phyloP scores from a whole-genome alignment of 2,797 vertebrate species.

The Microcaecilia unicolor region DNA sequence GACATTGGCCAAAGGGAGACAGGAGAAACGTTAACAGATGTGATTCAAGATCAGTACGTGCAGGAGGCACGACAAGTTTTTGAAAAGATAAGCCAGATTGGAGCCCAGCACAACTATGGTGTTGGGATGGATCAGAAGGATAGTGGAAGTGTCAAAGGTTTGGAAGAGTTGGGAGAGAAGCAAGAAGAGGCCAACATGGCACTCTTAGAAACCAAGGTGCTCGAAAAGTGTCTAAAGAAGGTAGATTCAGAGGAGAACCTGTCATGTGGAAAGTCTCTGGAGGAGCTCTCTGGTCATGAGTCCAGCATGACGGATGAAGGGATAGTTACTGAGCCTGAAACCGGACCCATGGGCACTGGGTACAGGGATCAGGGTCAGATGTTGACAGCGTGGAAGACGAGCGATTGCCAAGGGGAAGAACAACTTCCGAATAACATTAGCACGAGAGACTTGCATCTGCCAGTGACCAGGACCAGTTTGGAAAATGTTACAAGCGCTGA shows the following conservation, averaged over 20 bases:
- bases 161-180: slow-evolving; percentile 11
- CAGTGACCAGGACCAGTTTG: slow-evolving; percentile 29
- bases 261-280: slow-evolving; percentile 57
- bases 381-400: slow-evolving; percentile 59
- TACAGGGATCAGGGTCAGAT: slow-evolving; percentile 60
- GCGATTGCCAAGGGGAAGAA: background rate
- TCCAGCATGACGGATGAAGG: slow-evolving; percentile 91
- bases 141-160: slow-evolving; percentile 27
- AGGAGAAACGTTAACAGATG: slow-evolving; percentile 54
- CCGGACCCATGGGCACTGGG: slow-evolving; percentile 36
- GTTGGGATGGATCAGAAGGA: slow-evolving; percentile 38
- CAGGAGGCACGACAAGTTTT: slow-evolving; percentile 92
- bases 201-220: slow-evolving; percentile 9
- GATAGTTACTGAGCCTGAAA: slow-evolving; percentile 86
- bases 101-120: slow-evolving; percentile 59
- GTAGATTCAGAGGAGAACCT: slow-evolving; percentile 56
- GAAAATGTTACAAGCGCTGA: slow-evolving; percentile 43
- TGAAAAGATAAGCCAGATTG: slow-evolving; percentile 87
- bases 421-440: background rate
- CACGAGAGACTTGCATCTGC: slow-evolving; percentile 5
- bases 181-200: slow-evolving; percentile 9
- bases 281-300: slow-evolving; percentile 85
- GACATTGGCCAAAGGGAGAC: slow-evolving; percentile 48
- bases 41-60: slow-evolving; percentile 79
- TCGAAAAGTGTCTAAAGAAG: slow-evolving; percentile 37